These are phyloP conservation scores for Atethmia centrago DNA, from an alignment of 2,888 invertebrate genomes.

Conservation along the genomic window DNA sequence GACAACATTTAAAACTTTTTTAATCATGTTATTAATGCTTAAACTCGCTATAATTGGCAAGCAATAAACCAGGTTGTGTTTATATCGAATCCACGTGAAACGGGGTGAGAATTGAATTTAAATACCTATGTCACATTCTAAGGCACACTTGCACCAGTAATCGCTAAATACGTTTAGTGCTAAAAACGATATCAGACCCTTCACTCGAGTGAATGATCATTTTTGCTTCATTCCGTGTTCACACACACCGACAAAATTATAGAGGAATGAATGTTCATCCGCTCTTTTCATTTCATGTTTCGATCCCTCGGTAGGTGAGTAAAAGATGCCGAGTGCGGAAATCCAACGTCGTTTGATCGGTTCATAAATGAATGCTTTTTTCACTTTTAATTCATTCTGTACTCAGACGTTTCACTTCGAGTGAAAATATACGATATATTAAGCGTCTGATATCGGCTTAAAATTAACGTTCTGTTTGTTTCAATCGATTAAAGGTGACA, in stretches of 20 bases:
- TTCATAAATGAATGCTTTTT: not conserved
- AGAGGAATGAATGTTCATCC: not conserved
- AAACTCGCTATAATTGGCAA: not conserved
- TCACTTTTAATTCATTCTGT: not conserved
- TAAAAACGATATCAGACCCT: not conserved
- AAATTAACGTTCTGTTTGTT: not conserved
- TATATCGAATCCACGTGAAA: slow-evolving; percentile 31
- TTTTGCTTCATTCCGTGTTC: not conserved
- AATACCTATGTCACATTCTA: slow-evolving; percentile 3
- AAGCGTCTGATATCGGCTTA: not conserved
- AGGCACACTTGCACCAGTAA: not conserved
- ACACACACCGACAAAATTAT: not conserved
- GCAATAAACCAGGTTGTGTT: slow-evolving; percentile 40
- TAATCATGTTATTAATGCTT: slow-evolving; percentile 10
- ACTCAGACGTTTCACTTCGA: not conserved
- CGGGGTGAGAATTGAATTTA: slow-evolving; percentile 40
- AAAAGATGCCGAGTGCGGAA: not conserved
- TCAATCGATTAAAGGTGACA: not conserved
- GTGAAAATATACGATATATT: not conserved
- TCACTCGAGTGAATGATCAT: not conserved
- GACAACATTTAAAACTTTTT: not conserved
- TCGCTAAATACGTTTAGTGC: not conserved
- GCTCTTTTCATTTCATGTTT: not conserved
- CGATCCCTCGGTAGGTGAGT: not conserved
- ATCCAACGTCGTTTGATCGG: not conserved